These are phyloP conservation scores for Geodia barretti DNA, from an alignment of 37 sponge, comb jelly and placozoan genomes.

Conservation along the genomic window DNA sequence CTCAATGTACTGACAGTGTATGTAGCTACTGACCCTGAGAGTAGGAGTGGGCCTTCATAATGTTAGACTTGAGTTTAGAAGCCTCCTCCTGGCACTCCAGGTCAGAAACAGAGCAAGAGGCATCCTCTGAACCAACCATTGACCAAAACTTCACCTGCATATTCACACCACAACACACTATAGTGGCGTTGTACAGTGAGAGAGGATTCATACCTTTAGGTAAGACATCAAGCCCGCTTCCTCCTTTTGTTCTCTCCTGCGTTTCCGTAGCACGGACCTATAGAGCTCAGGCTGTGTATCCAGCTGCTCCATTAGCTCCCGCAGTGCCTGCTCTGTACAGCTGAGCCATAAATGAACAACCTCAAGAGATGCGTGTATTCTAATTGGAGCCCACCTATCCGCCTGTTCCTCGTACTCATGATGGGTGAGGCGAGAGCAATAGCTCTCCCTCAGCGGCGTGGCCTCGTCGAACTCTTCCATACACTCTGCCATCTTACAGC, in stretches of 20 bases:
- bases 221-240: constrained; percentile 48
- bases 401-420: constrained; percentile 60
- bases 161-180: not conserved
- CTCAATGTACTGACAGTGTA: not conserved
- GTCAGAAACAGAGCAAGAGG: constrained; percentile 2
- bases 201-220: constrained; percentile 39
- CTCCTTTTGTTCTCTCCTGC: constrained; percentile 53
- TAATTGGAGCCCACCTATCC: not conserved
- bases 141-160: constrained; percentile 28
- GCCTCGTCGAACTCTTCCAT: constrained; percentile 84
- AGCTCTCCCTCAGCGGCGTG: constrained; percentile 55
- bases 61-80: constrained; percentile 49
- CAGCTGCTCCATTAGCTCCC: constrained; percentile 43
- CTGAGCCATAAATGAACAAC: too few species aligned
- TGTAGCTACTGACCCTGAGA: constrained; percentile 72
- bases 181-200: not conserved
- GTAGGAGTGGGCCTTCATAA: constrained; percentile 60
- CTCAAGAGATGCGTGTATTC: too few species aligned
- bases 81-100: constrained; percentile 50
- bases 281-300: constrained; percentile 67
- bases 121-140: constrained; percentile 21
- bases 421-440: constrained; percentile 37
- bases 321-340: constrained; percentile 61
- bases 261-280: constrained; percentile 24
- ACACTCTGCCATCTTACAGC: constrained; percentile 75